A percentile compares a stretch with the other conserved stretches of the same genome.
phyloP scores from a whole-genome alignment of 2,113 vertebrate species.

The Aptenodytes patagonicus region DNA sequence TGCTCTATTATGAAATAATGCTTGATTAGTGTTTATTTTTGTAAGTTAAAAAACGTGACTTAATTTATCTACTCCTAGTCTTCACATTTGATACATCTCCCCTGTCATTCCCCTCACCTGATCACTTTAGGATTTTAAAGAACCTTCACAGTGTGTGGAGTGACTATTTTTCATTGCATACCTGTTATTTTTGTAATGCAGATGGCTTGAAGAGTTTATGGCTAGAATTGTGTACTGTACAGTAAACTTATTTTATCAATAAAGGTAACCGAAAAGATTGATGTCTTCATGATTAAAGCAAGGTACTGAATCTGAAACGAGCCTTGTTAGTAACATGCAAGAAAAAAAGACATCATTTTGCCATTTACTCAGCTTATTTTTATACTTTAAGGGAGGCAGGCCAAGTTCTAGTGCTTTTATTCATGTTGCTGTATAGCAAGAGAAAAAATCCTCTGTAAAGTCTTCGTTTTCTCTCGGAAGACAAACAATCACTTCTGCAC shows the following conservation, averaged over 20 bases:
- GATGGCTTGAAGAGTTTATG: slow-evolving; percentile 56
- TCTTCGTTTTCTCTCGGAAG: background rate
- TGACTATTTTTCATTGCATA: slow-evolving; percentile 61
- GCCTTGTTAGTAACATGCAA: background rate
- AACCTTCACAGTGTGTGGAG: slow-evolving; percentile 51
- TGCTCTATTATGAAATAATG: slow-evolving; percentile 66
- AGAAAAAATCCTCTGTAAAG: background rate
- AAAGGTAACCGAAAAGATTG: slow-evolving; percentile 61
- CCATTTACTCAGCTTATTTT: background rate
- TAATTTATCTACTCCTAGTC: slow-evolving; percentile 67
- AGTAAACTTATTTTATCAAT: slow-evolving; percentile 77
- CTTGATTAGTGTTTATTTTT: slow-evolving; percentile 75
- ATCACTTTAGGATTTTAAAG: slow-evolving; percentile 47
- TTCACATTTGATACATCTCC: background rate
- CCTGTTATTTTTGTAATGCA: slow-evolving; percentile 65
- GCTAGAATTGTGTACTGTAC: slow-evolving; percentile 59
- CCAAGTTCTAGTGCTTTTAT: background rate
- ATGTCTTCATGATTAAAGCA: background rate
- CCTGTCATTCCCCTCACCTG: background rate
- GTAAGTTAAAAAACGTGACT: slow-evolving; percentile 50
- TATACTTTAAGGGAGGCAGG: background rate
- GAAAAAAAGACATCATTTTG: background rate
- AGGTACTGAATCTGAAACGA: background rate
- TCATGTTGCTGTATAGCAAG: background rate
- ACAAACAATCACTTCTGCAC: background rate